Conservation (phyloP, 1,140 invertebrate genomes). For the Nasonia giraulti region DNA sequence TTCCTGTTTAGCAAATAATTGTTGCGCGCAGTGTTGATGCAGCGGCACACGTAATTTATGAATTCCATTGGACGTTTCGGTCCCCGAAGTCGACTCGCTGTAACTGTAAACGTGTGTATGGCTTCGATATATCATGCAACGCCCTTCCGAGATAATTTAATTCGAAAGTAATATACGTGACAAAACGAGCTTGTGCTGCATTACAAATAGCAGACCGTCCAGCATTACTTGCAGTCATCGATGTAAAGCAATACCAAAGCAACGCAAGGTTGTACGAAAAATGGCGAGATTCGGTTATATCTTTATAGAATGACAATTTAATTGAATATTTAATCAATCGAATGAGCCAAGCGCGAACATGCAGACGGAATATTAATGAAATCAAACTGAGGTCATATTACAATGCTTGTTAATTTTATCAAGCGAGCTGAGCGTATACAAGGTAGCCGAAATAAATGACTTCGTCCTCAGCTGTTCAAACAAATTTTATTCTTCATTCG, state of each 20-base stretch:
- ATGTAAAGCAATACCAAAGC: background rate
- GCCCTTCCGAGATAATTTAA: slow-evolving; percentile 4
- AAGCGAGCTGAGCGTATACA: too few relatives aligned
- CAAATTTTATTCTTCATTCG: too few relatives aligned
- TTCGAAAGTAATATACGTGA: background rate
- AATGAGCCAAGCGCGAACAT: too few relatives aligned
- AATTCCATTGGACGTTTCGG: background rate
- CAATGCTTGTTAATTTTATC: too few relatives aligned
- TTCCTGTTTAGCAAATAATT: background rate
- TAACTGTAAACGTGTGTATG: background rate
- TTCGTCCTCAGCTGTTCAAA: too few relatives aligned
- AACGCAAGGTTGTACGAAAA: background rate
- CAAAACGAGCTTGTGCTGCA: background rate
- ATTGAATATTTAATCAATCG: too few relatives aligned
- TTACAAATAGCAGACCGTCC: background rate
- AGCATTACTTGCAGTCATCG: background rate
- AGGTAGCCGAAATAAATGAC: too few relatives aligned
- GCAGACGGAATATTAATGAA: too few relatives aligned
- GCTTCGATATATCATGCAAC: background rate
- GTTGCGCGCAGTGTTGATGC: too few relatives aligned
- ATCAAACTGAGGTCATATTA: too few relatives aligned
- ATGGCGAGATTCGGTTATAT: too few relatives aligned
- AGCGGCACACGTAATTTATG: background rate
- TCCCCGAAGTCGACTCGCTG: background rate
- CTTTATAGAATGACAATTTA: too few relatives aligned